phyloP scores from a whole-genome alignment of 1,140 invertebrate species.

The Chrysopa pallens region DNA sequence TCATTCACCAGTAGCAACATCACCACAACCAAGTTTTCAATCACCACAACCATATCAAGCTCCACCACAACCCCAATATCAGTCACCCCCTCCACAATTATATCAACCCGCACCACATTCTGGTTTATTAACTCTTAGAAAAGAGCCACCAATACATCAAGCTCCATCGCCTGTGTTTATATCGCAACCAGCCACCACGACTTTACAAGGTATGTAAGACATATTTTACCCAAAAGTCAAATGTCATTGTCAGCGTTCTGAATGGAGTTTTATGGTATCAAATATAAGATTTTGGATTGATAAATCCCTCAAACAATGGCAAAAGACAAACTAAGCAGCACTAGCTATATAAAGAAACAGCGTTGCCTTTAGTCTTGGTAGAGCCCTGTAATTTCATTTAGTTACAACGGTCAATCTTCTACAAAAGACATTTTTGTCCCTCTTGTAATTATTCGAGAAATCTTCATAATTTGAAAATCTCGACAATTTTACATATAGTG shows the following conservation, averaged over 20 bases:
- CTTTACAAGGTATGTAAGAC: constrained; percentile 30
- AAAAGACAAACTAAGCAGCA: too few relatives aligned
- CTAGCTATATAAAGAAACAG: too few relatives aligned
- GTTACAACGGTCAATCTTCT: too few relatives aligned
- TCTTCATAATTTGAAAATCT: too few relatives aligned
- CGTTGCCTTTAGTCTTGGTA: too few relatives aligned
- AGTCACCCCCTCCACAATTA: constrained; percentile 7
- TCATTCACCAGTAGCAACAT: constrained; percentile 10
- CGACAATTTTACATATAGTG: too few relatives aligned
- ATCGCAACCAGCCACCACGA: constrained; percentile 45
- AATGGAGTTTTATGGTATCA: too few relatives aligned
- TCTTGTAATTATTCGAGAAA: too few relatives aligned
- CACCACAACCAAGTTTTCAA: constrained; percentile 11
- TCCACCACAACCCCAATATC: constrained; percentile 15
- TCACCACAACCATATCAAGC: constrained; percentile 11
- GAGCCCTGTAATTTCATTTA: too few relatives aligned
- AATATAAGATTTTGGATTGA: too few relatives aligned
- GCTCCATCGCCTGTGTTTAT: constrained; percentile 39
- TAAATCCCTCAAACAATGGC: too few relatives aligned
- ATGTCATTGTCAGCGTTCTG: not conserved
- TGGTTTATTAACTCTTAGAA: constrained; percentile 40
- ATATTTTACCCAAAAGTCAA: not conserved
- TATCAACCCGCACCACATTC: constrained; percentile 33
- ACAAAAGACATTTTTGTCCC: too few relatives aligned
- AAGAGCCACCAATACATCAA: constrained; percentile 51